A percentile compares a stretch with the other conserved stretches of the same genome.
Evolutionary conservation across 2,113 vertebrate genomes (phyloP).

Genomic region (Pseudolaguvia tuberculata): DNA sequence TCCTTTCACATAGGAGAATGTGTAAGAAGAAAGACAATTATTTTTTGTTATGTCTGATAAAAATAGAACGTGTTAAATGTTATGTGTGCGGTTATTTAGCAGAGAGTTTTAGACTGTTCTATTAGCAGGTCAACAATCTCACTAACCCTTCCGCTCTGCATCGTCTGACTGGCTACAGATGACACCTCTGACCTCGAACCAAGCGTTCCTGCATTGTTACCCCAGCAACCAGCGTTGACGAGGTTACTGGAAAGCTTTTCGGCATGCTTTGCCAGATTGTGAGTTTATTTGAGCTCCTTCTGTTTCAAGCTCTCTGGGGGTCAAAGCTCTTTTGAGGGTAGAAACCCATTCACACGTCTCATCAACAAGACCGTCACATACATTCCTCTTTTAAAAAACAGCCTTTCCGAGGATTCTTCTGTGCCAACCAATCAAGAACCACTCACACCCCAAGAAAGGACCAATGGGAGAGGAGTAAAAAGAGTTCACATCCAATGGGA

Average conservation of each 20-base stretch:
- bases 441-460: constrained; percentile 39
- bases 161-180: constrained; percentile 52
- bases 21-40: neutral
- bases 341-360: constrained; percentile 40
- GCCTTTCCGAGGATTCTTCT: constrained; percentile 18
- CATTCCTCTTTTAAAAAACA: constrained; percentile 19
- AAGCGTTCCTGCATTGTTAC: constrained; percentile 47
- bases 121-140: constrained; percentile 34
- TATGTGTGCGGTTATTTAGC: neutral
- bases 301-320: constrained; percentile 32
- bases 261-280: constrained; percentile 28
- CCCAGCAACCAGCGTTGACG: constrained; percentile 34
- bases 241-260: constrained; percentile 41
- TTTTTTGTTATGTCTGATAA: neutral
- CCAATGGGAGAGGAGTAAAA: constrained; percentile 21
- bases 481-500: constrained; percentile 14
- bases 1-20: neutral
- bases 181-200: constrained; percentile 51
- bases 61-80: neutral
- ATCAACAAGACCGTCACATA: constrained; percentile 46
- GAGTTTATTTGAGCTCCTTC: constrained; percentile 35
- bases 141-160: constrained; percentile 14
- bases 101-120: constrained; percentile 21
- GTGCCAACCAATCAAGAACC: constrained; percentile 31
- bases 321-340: constrained; percentile 44